Evolutionary conservation across 2,113 vertebrate genomes (phyloP).

Genomic region (Marmota flaviventris): DNA sequence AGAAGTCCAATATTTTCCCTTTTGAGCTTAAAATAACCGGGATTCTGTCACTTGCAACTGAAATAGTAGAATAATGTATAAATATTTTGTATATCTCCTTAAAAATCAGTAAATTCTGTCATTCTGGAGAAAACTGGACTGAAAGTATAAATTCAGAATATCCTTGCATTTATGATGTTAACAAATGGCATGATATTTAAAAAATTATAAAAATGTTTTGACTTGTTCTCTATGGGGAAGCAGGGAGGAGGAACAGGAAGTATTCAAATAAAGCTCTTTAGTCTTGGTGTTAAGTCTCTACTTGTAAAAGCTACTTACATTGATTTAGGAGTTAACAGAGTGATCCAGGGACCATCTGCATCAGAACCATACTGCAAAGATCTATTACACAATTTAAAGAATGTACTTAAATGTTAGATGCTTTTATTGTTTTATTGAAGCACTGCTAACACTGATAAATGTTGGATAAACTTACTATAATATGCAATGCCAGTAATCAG

Average conservation of each 20-base stretch:
- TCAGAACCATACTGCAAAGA: not conserved
- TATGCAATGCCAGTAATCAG: not conserved
- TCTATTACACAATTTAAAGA: not conserved
- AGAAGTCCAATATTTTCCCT: not conserved
- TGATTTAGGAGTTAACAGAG: not conserved
- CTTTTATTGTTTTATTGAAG: not conserved
- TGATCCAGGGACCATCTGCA: not conserved
- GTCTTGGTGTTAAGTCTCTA: not conserved
- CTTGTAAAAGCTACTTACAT: not conserved
- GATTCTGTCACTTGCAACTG: not conserved
- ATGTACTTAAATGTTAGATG: not conserved
- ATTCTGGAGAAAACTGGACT: not conserved
- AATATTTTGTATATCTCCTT: not conserved
- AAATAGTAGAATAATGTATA: not conserved
- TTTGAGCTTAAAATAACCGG: conserved; percentile 46
- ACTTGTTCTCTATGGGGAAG: not conserved
- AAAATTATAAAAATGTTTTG: not conserved
- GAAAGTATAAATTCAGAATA: conserved; percentile 50
- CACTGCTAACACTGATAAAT: not conserved
- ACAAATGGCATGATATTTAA: conserved; percentile 10
- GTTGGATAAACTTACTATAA: not conserved
- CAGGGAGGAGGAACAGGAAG: not conserved
- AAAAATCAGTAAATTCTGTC: not conserved
- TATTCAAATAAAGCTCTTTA: not conserved
- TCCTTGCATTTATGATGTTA: conserved; percentile 31